Evolutionary conservation across 1,140 invertebrate genomes (phyloP), one percentile per base, ranked within the genome.

Genomic region (Himalopsyche phryganea): DNA sequence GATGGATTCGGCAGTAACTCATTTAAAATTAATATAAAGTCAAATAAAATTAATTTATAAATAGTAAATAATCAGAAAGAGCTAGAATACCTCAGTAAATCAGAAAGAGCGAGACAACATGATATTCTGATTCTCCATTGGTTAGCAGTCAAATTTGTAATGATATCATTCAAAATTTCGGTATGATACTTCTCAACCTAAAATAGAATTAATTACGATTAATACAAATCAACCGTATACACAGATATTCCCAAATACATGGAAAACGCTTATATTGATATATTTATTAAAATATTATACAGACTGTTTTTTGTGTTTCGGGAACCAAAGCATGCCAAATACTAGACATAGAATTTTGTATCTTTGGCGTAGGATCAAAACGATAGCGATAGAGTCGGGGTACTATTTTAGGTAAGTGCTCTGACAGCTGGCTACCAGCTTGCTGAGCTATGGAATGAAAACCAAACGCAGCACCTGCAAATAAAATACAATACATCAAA

Each of bases 51-150:
- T 36, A 36, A 9, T 36, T 36, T 36, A 36, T n/a, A 9, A 36
- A 36, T 36, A 36, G n/a, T 36, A 36, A 36, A 9, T 36, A 36
- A 36, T 9, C 7, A n/a, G n/a, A n/a, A n/a, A n/a, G n/a, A n/a
- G n/a, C n/a, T n/a, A n/a, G 23, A 4, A 32, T 66, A 78, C 76
- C 73, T 84, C 9, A 97, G 73, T 28, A 97, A 77, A 78, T 96
- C 92, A 38, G 87, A 78, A 0, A 97, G 77, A 2, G 92, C 94
- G 51, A 89, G 77, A 71, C 93, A 96, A 71, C 89, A 92, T 38
- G 93, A 95, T 70, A 93, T 92, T 53, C 94, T 81, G 3, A 96
- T 88, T 44, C 93, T 80, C 89, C 92, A 97, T 68, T 93, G 86
- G 45, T 81, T 81, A 54, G 87, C 85, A 0, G 89, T 94, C 42